A percentile compares a stretch with the other conserved stretches of the same genome.
These are phyloP conservation scores for Cardiocondyla obscurior DNA, from an alignment of 1,140 invertebrate genomes.

Conservation along the genomic window DNA sequence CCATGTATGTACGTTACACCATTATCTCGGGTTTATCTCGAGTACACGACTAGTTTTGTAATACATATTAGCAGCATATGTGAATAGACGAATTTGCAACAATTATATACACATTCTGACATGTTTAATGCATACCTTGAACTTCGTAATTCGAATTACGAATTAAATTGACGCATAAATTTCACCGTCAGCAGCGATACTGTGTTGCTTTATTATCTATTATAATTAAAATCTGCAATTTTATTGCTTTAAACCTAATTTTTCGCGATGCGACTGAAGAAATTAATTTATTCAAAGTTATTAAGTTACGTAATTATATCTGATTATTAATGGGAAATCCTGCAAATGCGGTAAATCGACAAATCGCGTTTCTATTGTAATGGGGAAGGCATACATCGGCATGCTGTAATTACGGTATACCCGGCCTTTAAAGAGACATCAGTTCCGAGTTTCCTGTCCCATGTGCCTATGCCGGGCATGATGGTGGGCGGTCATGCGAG, in stretches of 20 bases:
- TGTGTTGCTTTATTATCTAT: background rate
- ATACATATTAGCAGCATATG: conserved; percentile 5
- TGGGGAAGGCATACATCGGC: background rate
- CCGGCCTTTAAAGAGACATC: conserved; percentile 39
- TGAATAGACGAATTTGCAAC: conserved; percentile 10
- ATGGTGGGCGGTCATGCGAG: conserved; percentile 14
- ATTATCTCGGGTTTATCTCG: conserved; percentile 43
- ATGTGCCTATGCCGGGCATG: background rate
- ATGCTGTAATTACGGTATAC: conserved; percentile 16
- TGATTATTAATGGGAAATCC: background rate
- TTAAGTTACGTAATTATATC: background rate
- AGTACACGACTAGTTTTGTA: conserved; percentile 25
- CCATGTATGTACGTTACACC: background rate
- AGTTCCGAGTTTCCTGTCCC: background rate
- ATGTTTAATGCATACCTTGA: conserved; percentile 17
- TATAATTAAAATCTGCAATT: background rate
- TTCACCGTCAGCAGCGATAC: background rate
- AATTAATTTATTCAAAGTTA: background rate
- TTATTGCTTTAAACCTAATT: no score
- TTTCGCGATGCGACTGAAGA: no score
- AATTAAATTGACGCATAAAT: conserved; percentile 12
- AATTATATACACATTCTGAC: background rate
- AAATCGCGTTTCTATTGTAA: background rate
- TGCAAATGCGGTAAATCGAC: conserved; percentile 3
- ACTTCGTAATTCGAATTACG: background rate